phyloP scores from a whole-genome alignment of 2,113 vertebrate species.

The Elachura formosa region DNA sequence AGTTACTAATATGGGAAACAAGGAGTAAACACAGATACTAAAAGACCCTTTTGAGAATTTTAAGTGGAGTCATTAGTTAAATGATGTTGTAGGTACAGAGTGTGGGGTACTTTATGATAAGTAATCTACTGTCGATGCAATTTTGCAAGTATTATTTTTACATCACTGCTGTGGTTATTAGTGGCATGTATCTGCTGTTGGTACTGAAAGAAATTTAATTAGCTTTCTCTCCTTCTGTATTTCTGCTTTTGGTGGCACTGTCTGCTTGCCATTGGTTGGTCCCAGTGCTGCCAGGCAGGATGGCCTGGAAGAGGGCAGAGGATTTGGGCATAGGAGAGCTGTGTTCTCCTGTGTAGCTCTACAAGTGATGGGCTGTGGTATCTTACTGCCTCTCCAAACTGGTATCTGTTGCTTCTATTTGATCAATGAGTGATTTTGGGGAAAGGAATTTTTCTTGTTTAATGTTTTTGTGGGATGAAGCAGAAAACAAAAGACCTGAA shows the following conservation, averaged over 20 bases:
- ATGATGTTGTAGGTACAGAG: background rate
- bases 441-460: background rate
- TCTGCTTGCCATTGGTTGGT: background rate
- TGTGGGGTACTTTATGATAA: background rate
- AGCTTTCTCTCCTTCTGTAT: background rate
- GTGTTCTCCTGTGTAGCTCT: background rate
- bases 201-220: background rate
- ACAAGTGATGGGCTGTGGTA: background rate
- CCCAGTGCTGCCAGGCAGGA: background rate
- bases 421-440: background rate
- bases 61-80: background rate
- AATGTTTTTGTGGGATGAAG: background rate
- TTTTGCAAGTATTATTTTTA: constrained; percentile 36
- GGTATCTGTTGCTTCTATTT: background rate
- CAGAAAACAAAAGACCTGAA: background rate
- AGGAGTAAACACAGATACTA: background rate
- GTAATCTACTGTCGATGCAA: background rate
- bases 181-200: background rate
- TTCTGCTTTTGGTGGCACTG: background rate
- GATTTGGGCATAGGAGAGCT: background rate
- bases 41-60: background rate
- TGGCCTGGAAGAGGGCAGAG: background rate
- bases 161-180: background rate
- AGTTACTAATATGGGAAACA: background rate
- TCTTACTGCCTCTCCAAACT: background rate